These are phyloP conservation scores for Antechinus flavipes DNA, from an alignment of 2,113 vertebrate species.

Conservation along the genomic window DNA sequence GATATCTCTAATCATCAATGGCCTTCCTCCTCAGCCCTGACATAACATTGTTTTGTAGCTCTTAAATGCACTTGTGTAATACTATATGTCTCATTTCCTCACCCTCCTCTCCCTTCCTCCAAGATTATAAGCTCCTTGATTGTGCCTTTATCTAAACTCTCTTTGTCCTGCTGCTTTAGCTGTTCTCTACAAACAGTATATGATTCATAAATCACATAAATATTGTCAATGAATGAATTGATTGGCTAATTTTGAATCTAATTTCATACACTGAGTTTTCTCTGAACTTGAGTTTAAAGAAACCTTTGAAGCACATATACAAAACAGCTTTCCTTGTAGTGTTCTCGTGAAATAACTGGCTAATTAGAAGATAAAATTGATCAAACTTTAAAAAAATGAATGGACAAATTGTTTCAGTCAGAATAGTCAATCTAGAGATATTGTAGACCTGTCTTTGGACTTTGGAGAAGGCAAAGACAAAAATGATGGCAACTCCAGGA, in stretches of 20 bases:
- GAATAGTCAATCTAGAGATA: background rate
- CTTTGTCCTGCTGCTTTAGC: background rate
- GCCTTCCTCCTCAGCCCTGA: background rate
- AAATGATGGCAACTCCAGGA: conserved; percentile 7
- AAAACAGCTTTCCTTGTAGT: background rate
- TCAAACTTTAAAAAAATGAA: background rate
- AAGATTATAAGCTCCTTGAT: background rate
- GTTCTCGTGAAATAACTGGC: background rate
- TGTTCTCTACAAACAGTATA: background rate
- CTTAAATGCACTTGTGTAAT: background rate
- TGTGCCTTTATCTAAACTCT: background rate
- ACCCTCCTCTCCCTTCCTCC: background rate
- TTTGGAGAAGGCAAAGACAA: background rate
- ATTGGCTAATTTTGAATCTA: background rate
- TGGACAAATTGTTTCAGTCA: background rate
- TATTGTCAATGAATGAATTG: background rate
- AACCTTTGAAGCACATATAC: background rate
- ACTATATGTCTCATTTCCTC: background rate
- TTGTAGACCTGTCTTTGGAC: background rate
- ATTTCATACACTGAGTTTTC: conserved; percentile 17
- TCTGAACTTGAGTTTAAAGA: conserved; percentile 7
- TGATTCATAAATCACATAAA: background rate
- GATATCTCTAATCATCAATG: no score
- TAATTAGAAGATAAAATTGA: background rate
- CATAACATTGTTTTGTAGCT: background rate